These are phyloP conservation scores for Probaryconus sp. DNA, from an alignment of 1,140 invertebrate species.

Conservation along the genomic window DNA sequence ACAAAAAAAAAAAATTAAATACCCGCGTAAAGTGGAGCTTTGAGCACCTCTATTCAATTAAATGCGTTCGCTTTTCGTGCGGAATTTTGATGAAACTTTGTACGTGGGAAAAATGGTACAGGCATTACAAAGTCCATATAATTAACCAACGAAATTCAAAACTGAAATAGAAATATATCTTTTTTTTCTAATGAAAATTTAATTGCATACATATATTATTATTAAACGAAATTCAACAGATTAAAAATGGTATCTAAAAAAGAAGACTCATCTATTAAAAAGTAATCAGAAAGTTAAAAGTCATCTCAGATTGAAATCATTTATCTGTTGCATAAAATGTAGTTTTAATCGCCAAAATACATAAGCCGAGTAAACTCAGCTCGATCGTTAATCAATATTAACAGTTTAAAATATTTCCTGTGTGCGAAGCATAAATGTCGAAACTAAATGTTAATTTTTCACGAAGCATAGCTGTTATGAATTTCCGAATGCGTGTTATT, in stretches of 20 bases:
- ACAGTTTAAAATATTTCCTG: too few relatives aligned
- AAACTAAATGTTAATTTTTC: constrained; percentile 19
- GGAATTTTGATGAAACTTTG: constrained; percentile 40
- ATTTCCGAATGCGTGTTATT: constrained; percentile 2
- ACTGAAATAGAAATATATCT: background rate
- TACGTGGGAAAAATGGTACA: constrained; percentile 16
- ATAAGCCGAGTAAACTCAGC: too few relatives aligned
- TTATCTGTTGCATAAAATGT: too few relatives aligned
- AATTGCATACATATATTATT: too few relatives aligned
- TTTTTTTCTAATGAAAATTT: too few relatives aligned
- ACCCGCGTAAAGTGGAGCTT: constrained; percentile 12
- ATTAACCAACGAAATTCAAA: constrained; percentile 20
- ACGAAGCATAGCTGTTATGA: constrained; percentile 8
- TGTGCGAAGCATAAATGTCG: constrained; percentile 27
- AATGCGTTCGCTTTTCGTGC: constrained; percentile 26
- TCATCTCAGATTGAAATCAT: too few relatives aligned
- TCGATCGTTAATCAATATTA: too few relatives aligned
- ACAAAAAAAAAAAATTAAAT: constrained; percentile 27
- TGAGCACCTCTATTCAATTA: constrained; percentile 42
- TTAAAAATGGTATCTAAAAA: too few relatives aligned
- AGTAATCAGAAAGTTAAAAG: too few relatives aligned
- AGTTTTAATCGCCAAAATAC: too few relatives aligned
- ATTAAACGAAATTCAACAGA: too few relatives aligned
- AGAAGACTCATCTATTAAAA: too few relatives aligned
- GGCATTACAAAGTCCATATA: constrained; percentile 34